These are phyloP conservation scores for Drosophila albomicans DNA, from an alignment of 1,140 invertebrate species.

Conservation along the genomic window DNA sequence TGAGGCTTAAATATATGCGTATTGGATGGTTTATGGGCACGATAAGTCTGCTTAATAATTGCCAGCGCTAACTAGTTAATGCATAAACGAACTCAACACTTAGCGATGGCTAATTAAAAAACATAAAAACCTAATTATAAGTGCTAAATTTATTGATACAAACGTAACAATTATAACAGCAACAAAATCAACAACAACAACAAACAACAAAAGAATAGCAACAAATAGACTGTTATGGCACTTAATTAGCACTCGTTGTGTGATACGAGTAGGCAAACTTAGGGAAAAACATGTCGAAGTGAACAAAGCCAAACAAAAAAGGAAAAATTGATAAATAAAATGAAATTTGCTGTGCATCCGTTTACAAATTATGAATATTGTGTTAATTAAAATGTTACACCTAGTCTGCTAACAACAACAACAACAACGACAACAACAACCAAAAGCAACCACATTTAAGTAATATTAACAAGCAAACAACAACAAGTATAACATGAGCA, in stretches of 20 bases:
- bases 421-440: slow-evolving; percentile 32
- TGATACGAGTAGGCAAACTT: not conserved
- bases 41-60: not conserved
- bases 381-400: slow-evolving; percentile 83
- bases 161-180: slow-evolving; percentile 18
- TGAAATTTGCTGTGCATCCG: slow-evolving; percentile 48
- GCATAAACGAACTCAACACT: slow-evolving; percentile 13
- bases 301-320: slow-evolving; percentile 14
- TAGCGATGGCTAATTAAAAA: slow-evolving; percentile 17
- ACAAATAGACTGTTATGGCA: slow-evolving; percentile 58
- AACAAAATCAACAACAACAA: not conserved
- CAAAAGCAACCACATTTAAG: slow-evolving; percentile 38
- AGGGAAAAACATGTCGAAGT: slow-evolving; percentile 28
- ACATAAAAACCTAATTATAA: slow-evolving; percentile 15
- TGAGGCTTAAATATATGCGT: slow-evolving; percentile 39
- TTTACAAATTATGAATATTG: slow-evolving; percentile 68
- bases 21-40: slow-evolving; percentile 14
- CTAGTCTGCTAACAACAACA: slow-evolving; percentile 56
- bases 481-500: slow-evolving; percentile 36
- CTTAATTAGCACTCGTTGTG: slow-evolving; percentile 68
- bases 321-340: slow-evolving; percentile 25
- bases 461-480: slow-evolving; percentile 42
- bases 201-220: not conserved
- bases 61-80: slow-evolving; percentile 17
- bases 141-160: slow-evolving; percentile 40